Conservation (phyloP, 2,797 vertebrate genomes). For the Ctenopoma kingsleyae region DNA sequence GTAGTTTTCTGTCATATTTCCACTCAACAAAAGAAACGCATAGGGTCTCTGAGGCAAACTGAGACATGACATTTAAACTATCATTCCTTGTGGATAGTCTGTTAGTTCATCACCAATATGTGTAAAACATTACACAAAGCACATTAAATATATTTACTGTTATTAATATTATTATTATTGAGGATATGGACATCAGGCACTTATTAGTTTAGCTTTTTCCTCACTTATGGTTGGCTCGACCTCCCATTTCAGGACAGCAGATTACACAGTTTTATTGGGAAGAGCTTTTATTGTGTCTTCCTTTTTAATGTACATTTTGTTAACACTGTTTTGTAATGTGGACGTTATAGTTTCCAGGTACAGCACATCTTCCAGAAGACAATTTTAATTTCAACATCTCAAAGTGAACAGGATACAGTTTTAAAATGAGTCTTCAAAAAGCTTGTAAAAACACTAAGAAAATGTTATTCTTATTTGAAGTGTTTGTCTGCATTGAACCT, state of each 20-base stretch:
- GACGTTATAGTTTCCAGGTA: no score
- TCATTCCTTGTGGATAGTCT: background rate
- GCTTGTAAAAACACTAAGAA: no score
- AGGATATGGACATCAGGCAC: background rate
- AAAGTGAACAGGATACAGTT: no score
- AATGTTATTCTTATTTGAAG: no score
- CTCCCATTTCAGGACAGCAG: constrained; percentile 1
- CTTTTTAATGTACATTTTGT: no score
- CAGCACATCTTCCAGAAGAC: no score
- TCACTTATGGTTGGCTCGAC: background rate
- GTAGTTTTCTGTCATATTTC: no score
- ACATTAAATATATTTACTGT: background rate
- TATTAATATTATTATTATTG: background rate
- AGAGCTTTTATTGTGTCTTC: background rate
- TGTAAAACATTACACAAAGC: background rate
- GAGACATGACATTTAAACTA: background rate
- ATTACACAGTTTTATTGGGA: background rate
- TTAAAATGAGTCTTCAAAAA: no score
- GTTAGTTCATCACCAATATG: background rate
- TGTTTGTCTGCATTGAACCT: no score
- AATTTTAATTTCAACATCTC: no score
- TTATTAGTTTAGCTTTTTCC: no score
- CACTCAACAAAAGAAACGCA: background rate
- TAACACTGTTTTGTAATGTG: no score
- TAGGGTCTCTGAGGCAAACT: background rate